These are phyloP conservation scores for Cheilosia impressa DNA, from an alignment of 2,888 invertebrate genomes.

Conservation along the genomic window DNA sequence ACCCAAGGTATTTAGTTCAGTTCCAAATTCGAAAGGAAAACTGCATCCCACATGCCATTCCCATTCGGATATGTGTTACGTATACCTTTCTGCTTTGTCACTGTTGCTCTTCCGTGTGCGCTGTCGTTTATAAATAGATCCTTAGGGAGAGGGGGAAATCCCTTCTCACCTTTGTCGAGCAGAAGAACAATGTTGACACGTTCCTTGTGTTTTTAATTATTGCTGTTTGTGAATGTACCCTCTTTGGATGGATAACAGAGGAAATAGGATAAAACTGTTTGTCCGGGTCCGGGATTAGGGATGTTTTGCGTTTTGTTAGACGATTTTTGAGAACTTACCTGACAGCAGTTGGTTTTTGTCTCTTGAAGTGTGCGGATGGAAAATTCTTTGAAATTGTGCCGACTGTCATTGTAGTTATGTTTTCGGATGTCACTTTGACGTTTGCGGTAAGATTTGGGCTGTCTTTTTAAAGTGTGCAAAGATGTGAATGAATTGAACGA, in stretches of 20 bases:
- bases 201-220: constrained; percentile 22
- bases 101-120: background rate
- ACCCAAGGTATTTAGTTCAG: constrained; percentile 13
- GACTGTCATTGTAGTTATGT: background rate
- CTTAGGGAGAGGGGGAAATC: constrained; percentile 30
- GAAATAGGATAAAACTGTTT: constrained; percentile 20
- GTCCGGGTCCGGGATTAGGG: constrained; percentile 4
- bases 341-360: constrained; percentile 16
- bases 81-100: background rate
- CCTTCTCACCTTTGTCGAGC: constrained; percentile 47
- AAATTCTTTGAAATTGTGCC: background rate
- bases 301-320: constrained; percentile 15
- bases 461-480: background rate
- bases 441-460: constrained; percentile 49
- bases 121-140: constrained; percentile 44
- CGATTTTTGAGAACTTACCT: background rate
- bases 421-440: constrained; percentile 39
- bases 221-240: constrained; percentile 16
- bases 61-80: background rate
- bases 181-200: constrained; percentile 40
- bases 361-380: constrained; percentile 25
- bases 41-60: constrained; percentile 21
- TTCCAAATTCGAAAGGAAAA: constrained; percentile 18
- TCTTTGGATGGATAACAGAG: constrained; percentile 6
- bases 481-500: background rate